A percentile compares a stretch with the other conserved stretches of the same genome.
These are phyloP conservation scores for Menidia beryllina DNA, from an alignment of 2,113 vertebrate genomes.

Conservation along the genomic window DNA sequence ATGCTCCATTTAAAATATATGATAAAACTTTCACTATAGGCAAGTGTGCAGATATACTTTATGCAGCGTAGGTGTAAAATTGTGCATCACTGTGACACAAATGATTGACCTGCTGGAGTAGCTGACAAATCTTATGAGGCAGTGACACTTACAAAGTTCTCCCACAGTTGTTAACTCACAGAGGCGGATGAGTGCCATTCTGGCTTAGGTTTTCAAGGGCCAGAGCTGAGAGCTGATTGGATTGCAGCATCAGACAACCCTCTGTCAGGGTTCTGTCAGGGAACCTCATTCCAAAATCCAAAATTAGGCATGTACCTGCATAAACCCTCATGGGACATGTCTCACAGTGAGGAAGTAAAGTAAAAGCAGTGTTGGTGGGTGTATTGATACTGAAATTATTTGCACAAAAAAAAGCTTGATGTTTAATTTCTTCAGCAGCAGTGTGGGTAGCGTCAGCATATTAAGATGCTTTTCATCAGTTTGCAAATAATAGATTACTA, in stretches of 20 bases:
- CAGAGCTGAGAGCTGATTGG: background rate
- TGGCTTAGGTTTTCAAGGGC: slow-evolving; percentile 18
- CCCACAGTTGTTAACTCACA: slow-evolving; percentile 17
- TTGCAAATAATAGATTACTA: too few relatives aligned
- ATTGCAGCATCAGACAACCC: background rate
- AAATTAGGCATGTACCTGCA: background rate
- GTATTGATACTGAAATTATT: background rate
- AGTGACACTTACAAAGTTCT: slow-evolving; percentile 1
- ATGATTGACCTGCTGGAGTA: slow-evolving; percentile 4
- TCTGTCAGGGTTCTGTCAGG: background rate
- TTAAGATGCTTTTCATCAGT: too few relatives aligned
- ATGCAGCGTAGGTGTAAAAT: slow-evolving; percentile 5
- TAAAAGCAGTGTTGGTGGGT: background rate
- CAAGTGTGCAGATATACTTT: background rate
- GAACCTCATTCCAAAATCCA: background rate
- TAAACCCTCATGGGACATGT: background rate
- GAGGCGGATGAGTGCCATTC: background rate
- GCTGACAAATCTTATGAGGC: slow-evolving; percentile 14
- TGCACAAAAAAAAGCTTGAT: too few relatives aligned
- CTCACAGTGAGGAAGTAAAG: background rate
- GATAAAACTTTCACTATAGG: background rate
- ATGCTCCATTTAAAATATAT: background rate
- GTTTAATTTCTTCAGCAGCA: background rate
- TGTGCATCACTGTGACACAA: background rate
- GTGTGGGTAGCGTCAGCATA: too few relatives aligned